A percentile compares a stretch with the other conserved stretches of the same genome.
Conservation (phyloP, 2,888 invertebrate species). For the Tinea trinotella region DNA sequence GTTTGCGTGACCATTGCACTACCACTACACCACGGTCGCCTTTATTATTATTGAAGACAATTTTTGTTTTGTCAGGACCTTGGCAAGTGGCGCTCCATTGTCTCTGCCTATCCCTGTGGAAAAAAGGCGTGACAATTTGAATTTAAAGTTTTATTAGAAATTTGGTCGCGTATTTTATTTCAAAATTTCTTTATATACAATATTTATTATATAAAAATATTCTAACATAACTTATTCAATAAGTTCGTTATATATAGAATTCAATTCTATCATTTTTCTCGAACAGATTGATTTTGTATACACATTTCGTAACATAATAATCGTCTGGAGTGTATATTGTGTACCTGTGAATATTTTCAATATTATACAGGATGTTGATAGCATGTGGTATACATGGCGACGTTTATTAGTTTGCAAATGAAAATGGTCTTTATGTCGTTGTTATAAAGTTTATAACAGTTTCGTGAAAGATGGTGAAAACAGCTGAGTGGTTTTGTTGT, state of each 20-base stretch:
- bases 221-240: too few species aligned
- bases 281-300: background rate
- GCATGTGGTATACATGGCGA: background rate
- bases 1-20: too few species aligned
- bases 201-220: too few species aligned
- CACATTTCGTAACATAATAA: background rate
- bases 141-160: too few species aligned
- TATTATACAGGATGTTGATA: background rate
- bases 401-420: background rate
- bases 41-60: too few species aligned
- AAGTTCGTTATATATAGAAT: background rate
- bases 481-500: background rate
- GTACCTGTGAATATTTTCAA: background rate
- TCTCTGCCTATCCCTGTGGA: too few species aligned
- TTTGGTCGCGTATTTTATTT: too few species aligned
- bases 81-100: too few species aligned
- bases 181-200: too few species aligned
- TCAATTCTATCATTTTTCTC: conserved; percentile 7
- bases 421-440: background rate
- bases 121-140: too few species aligned
- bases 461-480: background rate
- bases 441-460: background rate
- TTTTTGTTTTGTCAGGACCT: too few species aligned
- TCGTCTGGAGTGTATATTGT: background rate
- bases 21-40: too few species aligned